A percentile compares a stretch with the other conserved stretches of the same genome.
phyloP scores from a whole-genome alignment of 2,797 vertebrate genomes.

The Pseudomugil tenellus region DNA sequence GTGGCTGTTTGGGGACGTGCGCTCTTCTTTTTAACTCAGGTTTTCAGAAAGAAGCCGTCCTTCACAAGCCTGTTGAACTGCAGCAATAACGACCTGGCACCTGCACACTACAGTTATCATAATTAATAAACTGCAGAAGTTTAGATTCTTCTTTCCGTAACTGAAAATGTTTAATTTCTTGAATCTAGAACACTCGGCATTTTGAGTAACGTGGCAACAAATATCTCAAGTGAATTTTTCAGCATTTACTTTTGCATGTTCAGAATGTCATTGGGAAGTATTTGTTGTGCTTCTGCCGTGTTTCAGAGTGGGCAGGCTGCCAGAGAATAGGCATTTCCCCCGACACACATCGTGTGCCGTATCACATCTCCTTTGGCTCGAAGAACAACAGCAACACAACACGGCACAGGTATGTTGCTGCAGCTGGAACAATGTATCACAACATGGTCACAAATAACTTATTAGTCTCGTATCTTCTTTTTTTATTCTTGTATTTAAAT shows the following conservation, averaged over 20 bases:
- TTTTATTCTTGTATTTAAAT: not conserved
- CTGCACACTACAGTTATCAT: too few species aligned
- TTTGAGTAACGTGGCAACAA: too few species aligned
- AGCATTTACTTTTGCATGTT: not conserved
- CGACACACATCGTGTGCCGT: slow-evolving; percentile 93
- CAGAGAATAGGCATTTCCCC: slow-evolving; percentile 93
- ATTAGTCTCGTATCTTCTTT: too few species aligned
- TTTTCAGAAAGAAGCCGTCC: too few species aligned
- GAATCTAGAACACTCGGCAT: too few species aligned
- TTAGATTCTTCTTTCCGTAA: not conserved
- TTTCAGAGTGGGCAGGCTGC: slow-evolving; percentile 94
- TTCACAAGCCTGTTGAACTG: not conserved
- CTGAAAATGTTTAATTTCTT: not conserved
- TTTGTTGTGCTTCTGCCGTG: slow-evolving; percentile 23
- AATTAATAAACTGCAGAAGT: not conserved
- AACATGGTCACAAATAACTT: not conserved
- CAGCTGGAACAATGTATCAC: not conserved
- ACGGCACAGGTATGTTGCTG: slow-evolving; percentile 85
- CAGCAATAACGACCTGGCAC: not conserved
- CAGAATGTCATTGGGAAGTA: slow-evolving; percentile 9
- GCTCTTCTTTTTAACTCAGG: too few species aligned
- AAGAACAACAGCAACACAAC: slow-evolving; percentile 82
- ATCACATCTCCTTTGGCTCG: slow-evolving; percentile 94
- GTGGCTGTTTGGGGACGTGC: too few species aligned
- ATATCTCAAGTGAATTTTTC: too few species aligned